Evolutionary conservation across 2,113 vertebrate species (phyloP), one percentile per base, ranked within the genome.

Genomic region (Marcusenius ussheri): DNA sequence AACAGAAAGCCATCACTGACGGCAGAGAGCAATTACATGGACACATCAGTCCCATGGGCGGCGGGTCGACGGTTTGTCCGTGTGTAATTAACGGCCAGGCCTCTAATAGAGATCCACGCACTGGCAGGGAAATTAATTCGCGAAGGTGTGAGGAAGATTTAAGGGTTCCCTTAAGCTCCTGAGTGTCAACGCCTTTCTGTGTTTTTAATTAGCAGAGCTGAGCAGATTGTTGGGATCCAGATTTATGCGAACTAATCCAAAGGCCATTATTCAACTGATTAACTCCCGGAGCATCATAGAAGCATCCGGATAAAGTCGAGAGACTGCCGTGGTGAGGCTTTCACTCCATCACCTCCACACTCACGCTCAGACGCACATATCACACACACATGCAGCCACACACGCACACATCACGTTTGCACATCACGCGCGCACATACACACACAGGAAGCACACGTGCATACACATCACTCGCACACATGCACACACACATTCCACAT

Each of bases 111-210:
- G 90, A 93, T 89, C 92, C 91, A 92, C 83, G 90, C 11, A 86
- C 89, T 49, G 70, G 46, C 93, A 91, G 91, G 92, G 91, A 94
- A 94, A 95, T 95, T 94, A 93, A 92, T 95, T 92, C 94, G 95
- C 88, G 91, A 93, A 94, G 95, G 93, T 93, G n/a, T 51, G 88
- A 45, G 31, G 47, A 90, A 84, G 45, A 58, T 86, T 90, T 88
- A 83, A 91, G 46, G 77, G 90, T 86, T 66, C 49, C 42, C 91
- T 93, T 94, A 91, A 95, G 89, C 89, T 90, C 19, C 10, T 88
- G 91, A 88, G 91, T 92, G 45, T 89, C 93, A 88, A 88, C 46
- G 89, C 88, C 92, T 92, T 93, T 94, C 93, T 93, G 91, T 42
- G 45, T 51, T 74, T 89, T 80, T 80, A 89, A 89, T 89, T 89